These are phyloP conservation scores for Gymnocypris eckloni DNA, from an alignment of 2,797 vertebrate genomes.

Conservation along the genomic window DNA sequence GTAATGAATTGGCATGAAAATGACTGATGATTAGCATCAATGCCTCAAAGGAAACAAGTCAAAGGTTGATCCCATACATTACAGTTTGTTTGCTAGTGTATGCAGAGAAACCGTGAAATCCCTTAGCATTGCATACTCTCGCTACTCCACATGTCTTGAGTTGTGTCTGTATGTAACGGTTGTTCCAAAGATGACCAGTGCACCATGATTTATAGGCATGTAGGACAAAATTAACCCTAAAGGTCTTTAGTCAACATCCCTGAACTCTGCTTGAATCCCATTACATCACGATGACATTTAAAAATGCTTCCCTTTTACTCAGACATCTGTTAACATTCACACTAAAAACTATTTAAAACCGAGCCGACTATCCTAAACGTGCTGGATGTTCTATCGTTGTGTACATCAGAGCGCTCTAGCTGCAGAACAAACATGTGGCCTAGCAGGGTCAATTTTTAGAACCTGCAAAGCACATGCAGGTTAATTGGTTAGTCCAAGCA, in stretches of 20 bases:
- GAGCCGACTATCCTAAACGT: background rate
- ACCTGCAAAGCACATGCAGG: constrained; percentile 14
- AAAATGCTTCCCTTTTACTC: constrained; percentile 22
- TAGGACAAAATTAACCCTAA: constrained; percentile 29
- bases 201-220: constrained; percentile 27
- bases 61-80: background rate
- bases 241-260: constrained; percentile 30
- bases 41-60: constrained; percentile 9
- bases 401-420: constrained; percentile 9
- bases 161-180: constrained; percentile 3
- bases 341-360: constrained; percentile 1
- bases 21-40: background rate
- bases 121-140: background rate
- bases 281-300: constrained; percentile 22
- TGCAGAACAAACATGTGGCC: background rate
- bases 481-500: constrained; percentile 14
- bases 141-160: constrained; percentile 38
- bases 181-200: constrained; percentile 1
- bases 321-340: constrained; percentile 10
- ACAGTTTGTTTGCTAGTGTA: background rate
- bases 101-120: background rate
- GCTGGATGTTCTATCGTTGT: background rate
- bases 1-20: background rate
- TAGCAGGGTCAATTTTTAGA: constrained; percentile 18
- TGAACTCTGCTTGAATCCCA: background rate